Percentiles rank a stretch among this genome's conserved stretches.
phyloP scores from a whole-genome alignment of 2,797 vertebrate genomes.

The Anas acuta region DNA sequence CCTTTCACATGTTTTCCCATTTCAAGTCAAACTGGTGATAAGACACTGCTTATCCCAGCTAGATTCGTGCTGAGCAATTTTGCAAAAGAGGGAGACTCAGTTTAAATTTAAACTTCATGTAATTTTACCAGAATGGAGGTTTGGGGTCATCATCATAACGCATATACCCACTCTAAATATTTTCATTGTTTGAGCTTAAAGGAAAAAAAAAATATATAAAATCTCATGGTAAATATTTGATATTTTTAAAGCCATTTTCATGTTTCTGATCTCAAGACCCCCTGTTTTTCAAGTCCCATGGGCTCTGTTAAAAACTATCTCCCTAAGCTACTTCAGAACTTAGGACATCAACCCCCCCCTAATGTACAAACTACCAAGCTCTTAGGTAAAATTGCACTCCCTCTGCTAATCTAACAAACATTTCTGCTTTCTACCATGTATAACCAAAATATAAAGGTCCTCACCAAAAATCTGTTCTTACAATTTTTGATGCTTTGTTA shows the following conservation, averaged over 20 bases:
- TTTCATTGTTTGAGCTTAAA: background rate
- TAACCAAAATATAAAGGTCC: background rate
- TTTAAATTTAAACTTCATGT: background rate
- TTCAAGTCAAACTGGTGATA: background rate
- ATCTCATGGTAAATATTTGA: background rate
- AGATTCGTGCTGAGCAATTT: background rate
- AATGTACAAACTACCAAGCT: background rate
- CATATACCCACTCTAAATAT: accelerated
- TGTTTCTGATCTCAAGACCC: background rate
- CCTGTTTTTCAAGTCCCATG: background rate
- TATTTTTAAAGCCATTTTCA: background rate
- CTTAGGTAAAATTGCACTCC: background rate
- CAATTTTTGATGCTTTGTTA: background rate
- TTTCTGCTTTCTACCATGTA: background rate
- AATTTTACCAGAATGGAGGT: background rate
- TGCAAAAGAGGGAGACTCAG: background rate
- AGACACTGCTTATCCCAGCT: background rate
- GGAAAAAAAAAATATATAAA: background rate
- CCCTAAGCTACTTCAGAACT: background rate
- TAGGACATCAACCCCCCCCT: background rate
- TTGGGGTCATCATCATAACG: background rate
- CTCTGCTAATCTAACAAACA: background rate
- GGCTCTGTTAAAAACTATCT: background rate
- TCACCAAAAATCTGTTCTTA: background rate
- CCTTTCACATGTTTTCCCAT: background rate